phyloP scores from a whole-genome alignment of 2,888 invertebrate genomes.

The Meghimatium bilineatum region DNA sequence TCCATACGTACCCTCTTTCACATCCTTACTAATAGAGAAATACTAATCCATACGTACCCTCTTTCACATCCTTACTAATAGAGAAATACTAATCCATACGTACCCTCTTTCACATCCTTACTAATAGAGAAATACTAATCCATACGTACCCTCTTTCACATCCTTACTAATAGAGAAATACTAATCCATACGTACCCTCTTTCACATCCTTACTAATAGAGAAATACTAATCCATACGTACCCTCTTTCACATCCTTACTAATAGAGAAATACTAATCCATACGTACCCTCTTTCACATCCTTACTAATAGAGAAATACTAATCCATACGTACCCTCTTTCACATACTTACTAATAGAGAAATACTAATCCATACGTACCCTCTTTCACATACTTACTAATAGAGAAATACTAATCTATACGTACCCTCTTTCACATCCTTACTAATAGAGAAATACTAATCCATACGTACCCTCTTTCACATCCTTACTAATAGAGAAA shows the following conservation, averaged over 20 bases:
- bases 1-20: slow-evolving; percentile 67
- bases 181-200: slow-evolving; percentile 62
- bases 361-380: slow-evolving; percentile 58
- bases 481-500: too few species aligned
- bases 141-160: slow-evolving; percentile 69
- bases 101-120: slow-evolving; percentile 74
- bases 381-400: slow-evolving; percentile 58
- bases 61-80: too few species aligned
- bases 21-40: too few species aligned
- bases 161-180: too few species aligned
- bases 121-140: too few species aligned
- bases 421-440: not conserved
- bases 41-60: slow-evolving; percentile 61
- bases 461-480: too few species aligned
- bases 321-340: slow-evolving; percentile 64
- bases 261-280: not conserved
- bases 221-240: slow-evolving; percentile 50
- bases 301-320: too few species aligned
- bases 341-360: too few species aligned
- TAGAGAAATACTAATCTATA: too few species aligned
- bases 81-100: slow-evolving; percentile 24
- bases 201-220: too few species aligned
- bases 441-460: too few species aligned
- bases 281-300: slow-evolving; percentile 71
- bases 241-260: slow-evolving; percentile 74